Percentiles rank a stretch among this genome's conserved stretches.
These are phyloP conservation scores for Coilia nasus DNA, from an alignment of 2,797 vertebrate species.

Conservation along the genomic window DNA sequence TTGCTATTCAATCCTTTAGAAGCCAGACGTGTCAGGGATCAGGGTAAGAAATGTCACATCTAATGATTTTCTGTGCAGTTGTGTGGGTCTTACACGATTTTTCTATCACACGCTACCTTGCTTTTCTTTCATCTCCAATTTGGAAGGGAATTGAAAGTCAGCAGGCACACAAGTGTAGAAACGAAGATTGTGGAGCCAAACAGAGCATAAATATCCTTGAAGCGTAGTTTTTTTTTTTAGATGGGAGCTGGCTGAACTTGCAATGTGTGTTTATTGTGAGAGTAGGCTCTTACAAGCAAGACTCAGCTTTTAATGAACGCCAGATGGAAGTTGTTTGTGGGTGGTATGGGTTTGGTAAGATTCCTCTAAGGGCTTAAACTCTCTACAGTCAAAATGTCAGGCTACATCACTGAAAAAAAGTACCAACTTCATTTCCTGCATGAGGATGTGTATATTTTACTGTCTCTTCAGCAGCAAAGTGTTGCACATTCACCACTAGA, in stretches of 20 bases:
- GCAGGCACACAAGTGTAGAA: slow-evolving; percentile 12
- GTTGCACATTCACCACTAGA: slow-evolving; percentile 6
- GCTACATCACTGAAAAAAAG: not conserved
- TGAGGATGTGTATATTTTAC: slow-evolving; percentile 10
- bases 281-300: slow-evolving; percentile 30
- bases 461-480: not conserved
- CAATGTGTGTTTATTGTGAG: slow-evolving; percentile 42
- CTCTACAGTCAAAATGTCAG: slow-evolving; percentile 21
- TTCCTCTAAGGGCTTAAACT: slow-evolving; percentile 19
- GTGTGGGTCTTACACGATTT: not conserved
- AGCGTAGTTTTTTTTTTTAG: slow-evolving; percentile 11
- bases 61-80: slow-evolving; percentile 19
- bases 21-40: not conserved
- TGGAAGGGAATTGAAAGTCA: slow-evolving; percentile 17
- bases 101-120: slow-evolving; percentile 18
- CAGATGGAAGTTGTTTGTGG: slow-evolving; percentile 50
- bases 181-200: slow-evolving; percentile 10
- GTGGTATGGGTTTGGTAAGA: slow-evolving; percentile 36
- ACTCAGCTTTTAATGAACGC: slow-evolving; percentile 34
- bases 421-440: slow-evolving; percentile 3
- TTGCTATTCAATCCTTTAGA: not conserved
- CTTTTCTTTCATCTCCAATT: slow-evolving; percentile 25
- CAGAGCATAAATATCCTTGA: slow-evolving; percentile 24
- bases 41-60: not conserved
- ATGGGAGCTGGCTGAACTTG: slow-evolving; percentile 19